Evolutionary conservation across 2,113 vertebrate species (phyloP).

Genomic region (Collichthys lucidus): DNA sequence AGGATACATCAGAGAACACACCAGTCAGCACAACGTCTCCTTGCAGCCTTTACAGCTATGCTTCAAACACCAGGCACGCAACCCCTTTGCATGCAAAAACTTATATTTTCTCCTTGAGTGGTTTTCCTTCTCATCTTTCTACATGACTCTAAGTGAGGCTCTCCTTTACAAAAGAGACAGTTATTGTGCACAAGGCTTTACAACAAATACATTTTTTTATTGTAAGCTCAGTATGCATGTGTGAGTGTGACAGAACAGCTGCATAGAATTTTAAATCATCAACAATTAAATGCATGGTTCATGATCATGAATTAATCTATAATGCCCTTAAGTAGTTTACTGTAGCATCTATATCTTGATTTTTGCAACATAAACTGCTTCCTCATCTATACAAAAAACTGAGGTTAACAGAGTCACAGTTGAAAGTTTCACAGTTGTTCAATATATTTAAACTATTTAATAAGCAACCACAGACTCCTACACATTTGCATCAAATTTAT

Average conservation of each 20-base stretch:
- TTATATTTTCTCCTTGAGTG: conserved; percentile 55
- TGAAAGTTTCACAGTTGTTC: not conserved
- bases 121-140: conserved; percentile 56
- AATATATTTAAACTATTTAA: not conserved
- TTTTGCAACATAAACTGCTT: not conserved
- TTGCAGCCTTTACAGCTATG: conserved; percentile 5
- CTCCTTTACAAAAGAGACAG: conserved; percentile 39
- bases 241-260: not conserved
- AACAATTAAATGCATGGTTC: not conserved
- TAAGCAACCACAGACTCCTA: not conserved
- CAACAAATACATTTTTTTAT: conserved; percentile 18
- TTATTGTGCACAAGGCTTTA: conserved; percentile 1
- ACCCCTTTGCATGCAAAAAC: conserved; percentile 25
- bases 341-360: not conserved
- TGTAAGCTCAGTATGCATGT: not conserved
- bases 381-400: not conserved
- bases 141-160: conserved; percentile 35
- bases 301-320: not conserved
- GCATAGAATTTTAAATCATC: not conserved
- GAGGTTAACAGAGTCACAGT: not conserved
- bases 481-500: not conserved
- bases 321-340: not conserved
- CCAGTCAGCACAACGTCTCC: conserved; percentile 13
- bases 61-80: conserved; percentile 41
- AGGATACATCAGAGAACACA: conserved; percentile 26